Base-by-base conservation (phyloP, 2,888 invertebrate species). In the Cerceris rybyensis region DNA sequence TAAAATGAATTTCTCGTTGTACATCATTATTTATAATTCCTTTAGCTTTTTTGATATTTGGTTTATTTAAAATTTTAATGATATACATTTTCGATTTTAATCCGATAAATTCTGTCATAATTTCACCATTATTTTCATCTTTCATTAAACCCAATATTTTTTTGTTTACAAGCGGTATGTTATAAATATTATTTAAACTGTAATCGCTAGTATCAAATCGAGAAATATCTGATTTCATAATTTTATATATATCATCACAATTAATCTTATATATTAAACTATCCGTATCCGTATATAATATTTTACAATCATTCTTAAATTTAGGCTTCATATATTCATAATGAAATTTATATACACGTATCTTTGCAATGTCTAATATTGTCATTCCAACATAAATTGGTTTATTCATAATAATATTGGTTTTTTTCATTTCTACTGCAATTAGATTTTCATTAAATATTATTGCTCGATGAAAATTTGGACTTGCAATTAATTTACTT, bases 401-500 rank as follows among this genome's bases (percentile, higher is more conserved):
- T 76, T 90, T 90, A 61, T 89, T 80, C 16, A 88, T 81, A 14
- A 72, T 49, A 14, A 90, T 73, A 1, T 67, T 72, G 46, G 88
- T 42, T 67, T 89, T 82, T 6, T 8, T 2, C 13, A 63, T 28
- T 28, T 50, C 49, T 7, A 49, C n/a, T 2, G 49, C 61, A 7
- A 63, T 54, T 14, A 92, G 78, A 79, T 88, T 85, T 84, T 91
- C 87, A 42, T 80, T 76, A 80, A 91, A 90, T 65, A 91, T 82
- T 7, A 83, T 86, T 6, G 84, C 42, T 72, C 85, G 89, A 46
- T 90, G 87, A 82, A 91, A 92, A 79, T 91, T 88, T 0, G 90
- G 85, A 76, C 81, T 78, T 0, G 83, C 52, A 4, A 88, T 85
- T 5, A 78, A 68, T 1, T 71, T 65, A 79, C 86, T 82, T 6